Evolutionary conservation across 2,888 invertebrate species (phyloP), one percentile per base, ranked within the genome.

Genomic region (Acanthoscelides obtectus): DNA sequence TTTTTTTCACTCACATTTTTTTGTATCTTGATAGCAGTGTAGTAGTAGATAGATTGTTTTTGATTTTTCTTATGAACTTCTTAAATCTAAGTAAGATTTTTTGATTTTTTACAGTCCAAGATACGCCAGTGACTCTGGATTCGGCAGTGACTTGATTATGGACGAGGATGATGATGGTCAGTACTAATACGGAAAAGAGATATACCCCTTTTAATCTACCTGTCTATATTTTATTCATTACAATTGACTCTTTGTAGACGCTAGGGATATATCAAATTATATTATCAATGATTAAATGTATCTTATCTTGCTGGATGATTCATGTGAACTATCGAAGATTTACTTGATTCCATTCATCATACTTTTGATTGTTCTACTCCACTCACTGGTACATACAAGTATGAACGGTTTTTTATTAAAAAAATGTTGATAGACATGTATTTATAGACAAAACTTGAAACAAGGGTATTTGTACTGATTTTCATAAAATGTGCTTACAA

Each of bases 81-180:
- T n/a, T n/a, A n/a, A n/a, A n/a, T n/a, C n/a, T n/a, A n/a, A n/a
- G n/a, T n/a, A 12, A 45, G 1, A 66, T 66, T 6, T 20, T 66
- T 17, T 21, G 68, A 64, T 69, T 72, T 72, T 67, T 75, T 76
- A 22, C 87, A 95, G 94, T 84, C 94, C 94, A 69, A 90, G 93
- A 71, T 93, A 94, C 84, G 90, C 91, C 73, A 88, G 91, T 76
- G 95, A 95, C 86, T 94, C 94, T 68, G 93, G 93, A 67, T 90
- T 92, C 77, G 89, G 89, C 71, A 90, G 90, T 78, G 94, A 95
- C 84, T 93, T 95, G 82, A 90, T 93, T 19, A 94, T 95, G 94
- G 95, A 95, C 83, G 95, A 95, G 86, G 94, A 94, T 81, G 93
- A 92, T 20, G 71, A 72, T 12, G n/a, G 25, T 25, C 21, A 64